phyloP scores from a whole-genome alignment of 2,888 invertebrate genomes.

The Drosophila gaucha region DNA sequence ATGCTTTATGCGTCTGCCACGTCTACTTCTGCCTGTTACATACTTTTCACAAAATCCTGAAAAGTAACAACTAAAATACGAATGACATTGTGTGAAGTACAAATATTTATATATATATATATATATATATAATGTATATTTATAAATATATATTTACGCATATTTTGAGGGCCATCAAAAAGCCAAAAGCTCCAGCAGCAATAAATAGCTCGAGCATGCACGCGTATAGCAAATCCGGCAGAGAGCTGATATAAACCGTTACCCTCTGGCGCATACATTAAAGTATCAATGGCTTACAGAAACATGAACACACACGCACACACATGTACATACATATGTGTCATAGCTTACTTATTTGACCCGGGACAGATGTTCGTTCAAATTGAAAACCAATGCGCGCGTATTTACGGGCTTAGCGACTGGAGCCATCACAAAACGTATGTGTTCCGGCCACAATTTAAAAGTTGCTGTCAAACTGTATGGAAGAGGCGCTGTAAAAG shows the following conservation, averaged over 20 bases:
- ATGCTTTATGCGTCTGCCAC: too few relatives aligned
- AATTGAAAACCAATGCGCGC: slow-evolving; percentile 66
- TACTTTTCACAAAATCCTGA: too few relatives aligned
- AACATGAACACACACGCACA: slow-evolving; percentile 13
- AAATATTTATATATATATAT: too few relatives aligned
- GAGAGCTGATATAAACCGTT: slow-evolving; percentile 58
- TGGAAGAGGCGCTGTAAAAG: slow-evolving; percentile 1
- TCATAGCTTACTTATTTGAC: slow-evolving; percentile 30
- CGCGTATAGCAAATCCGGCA: slow-evolving; percentile 57
- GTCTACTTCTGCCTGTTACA: too few relatives aligned
- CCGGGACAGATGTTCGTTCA: slow-evolving; percentile 55
- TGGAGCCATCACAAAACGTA: slow-evolving; percentile 12
- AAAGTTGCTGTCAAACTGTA: slow-evolving; percentile 41
- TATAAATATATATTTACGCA: neutral
- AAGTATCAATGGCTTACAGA: slow-evolving; percentile 73
- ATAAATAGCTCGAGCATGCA: slow-evolving; percentile 19
- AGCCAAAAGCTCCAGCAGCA: slow-evolving; percentile 32
- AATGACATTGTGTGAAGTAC: too few relatives aligned
- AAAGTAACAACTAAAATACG: too few relatives aligned
- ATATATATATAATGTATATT: too few relatives aligned
- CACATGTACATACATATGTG: slow-evolving; percentile 4
- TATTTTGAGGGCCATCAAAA: slow-evolving; percentile 36
- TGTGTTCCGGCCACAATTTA: slow-evolving; percentile 10
- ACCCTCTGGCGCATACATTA: slow-evolving; percentile 62
- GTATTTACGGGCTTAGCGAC: slow-evolving; percentile 42